Base-by-base conservation (phyloP, 2,888 invertebrate species). In the Ornithoptera priamus region DNA sequence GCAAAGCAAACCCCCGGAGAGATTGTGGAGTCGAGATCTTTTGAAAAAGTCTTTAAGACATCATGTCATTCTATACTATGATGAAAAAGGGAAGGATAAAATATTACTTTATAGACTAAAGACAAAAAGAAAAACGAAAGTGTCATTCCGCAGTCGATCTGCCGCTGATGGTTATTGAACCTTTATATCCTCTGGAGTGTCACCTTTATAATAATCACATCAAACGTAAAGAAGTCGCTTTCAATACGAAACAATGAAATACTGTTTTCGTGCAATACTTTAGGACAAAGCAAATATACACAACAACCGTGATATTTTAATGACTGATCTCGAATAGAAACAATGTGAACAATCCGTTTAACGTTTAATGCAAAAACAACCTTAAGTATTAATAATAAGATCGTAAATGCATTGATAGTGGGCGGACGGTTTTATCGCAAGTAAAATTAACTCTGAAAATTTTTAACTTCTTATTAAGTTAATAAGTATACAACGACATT, bases 281-380 rank as follows among this genome's bases (percentile, higher is more conserved):
- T 17, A 53, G 12, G 39, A 64, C 64, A 64, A 64, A 64, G 36
- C 30, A 7, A 24, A 64, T 36, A 64, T 24, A 64, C 39, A 36
- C 64, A 64, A 56, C 64, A 24, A 64, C 30, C 64, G 64, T 64
- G 53, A 24, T 36, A 57, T 64, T 64, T 64, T 64, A 64, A 64
- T 64, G 57, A 64, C 30, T 53, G 57, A 24, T 58, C 22, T 58
- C 12, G 2, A 24, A 58, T 7, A 58, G 30, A 58, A 20, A 20
- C 57, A 58, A 58, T 20, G 22, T 58, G 22, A 22, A 58, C 57
- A 22, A 58, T 58, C 12, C 8, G 3, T 58, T 0, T 58, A 22
- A 24, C 57, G 10, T 58, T 24, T 10, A 58, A 24, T 22, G 12
- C 18, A 24, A 58, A 58, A 4, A 58, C 57, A 24, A 58, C 57